Evolutionary conservation across 2,888 invertebrate genomes (phyloP).

Genomic region (Geophilus truncorum): DNA sequence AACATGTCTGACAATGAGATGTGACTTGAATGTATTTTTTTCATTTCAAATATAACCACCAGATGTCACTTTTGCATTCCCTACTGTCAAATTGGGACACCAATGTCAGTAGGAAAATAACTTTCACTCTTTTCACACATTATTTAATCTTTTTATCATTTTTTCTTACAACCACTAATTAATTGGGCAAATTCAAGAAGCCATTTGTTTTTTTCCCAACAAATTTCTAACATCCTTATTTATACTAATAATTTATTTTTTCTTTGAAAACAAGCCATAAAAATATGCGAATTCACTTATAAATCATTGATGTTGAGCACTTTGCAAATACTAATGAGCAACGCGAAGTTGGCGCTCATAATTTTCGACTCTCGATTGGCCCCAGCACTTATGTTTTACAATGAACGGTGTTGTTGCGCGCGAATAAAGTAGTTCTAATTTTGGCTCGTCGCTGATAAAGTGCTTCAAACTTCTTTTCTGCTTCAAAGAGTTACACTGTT

Average conservation of each 20-base stretch:
- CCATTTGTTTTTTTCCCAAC: neutral
- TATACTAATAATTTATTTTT: neutral
- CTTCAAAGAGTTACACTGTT: neutral
- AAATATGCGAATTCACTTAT: neutral
- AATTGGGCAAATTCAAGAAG: neutral
- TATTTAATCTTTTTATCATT: neutral
- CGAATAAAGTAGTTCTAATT: conserved; percentile 14
- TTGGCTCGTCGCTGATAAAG: neutral
- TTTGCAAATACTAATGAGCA: conserved; percentile 12
- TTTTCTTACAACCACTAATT: neutral
- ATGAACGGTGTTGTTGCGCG: neutral
- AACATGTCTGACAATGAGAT: neutral
- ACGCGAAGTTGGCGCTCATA: neutral
- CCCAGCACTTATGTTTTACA: neutral
- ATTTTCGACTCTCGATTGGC: neutral
- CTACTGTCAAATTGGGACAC: neutral
- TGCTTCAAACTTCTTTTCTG: neutral
- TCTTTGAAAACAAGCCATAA: neutral
- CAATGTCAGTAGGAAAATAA: too few relatives aligned
- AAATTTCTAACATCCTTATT: neutral
- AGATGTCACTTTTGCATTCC: neutral
- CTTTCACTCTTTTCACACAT: neutral
- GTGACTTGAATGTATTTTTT: neutral
- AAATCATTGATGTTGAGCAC: neutral
- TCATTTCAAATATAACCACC: neutral